Base-by-base conservation (phyloP, 2,113 vertebrate species). In the Triplophysa dalaica region DNA sequence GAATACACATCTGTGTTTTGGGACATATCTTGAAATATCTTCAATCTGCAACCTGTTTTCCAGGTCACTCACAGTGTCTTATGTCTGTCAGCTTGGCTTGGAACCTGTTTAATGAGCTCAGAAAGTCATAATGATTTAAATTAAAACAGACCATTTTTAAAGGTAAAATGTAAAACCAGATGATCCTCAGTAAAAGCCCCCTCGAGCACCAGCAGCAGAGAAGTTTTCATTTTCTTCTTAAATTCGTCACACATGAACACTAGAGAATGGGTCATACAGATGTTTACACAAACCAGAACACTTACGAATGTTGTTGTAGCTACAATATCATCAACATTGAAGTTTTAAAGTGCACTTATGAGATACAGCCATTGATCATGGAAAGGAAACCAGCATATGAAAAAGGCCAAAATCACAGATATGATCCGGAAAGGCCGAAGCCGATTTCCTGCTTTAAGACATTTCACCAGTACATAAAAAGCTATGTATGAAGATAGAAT, bases 191-290 rank as follows among this genome's bases (percentile, higher is more conserved):
- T 10, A 38, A 72, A 72, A 1, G 69, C 69, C 11, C 26, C 8
- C 68, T 70, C 68, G 45, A 93, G 62, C 19, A 89, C 85, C 1
- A 82, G 33, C 45, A 86, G 82, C 12, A 93, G 11, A 29, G 91
- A 92, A 50, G 76, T 56, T 48, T 73, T 82, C 7, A 88, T 69
- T 63, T 83, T 88, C 41, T 61, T 85, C 54, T 80, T 84, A 70
- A 89, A 90, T 50, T 91, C 86, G 0, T 87, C 77, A 21, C 91
- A 90, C 82, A 91, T 86, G 82, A 89, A 89, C 8, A 91, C 86
- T 92, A 89, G 52, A 92, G 91, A 1, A 91, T 85, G 13, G 90
- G 90, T 81, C 65, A 92, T 84, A 82, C 91, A 89, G 84, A 90
- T 92, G 86, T 92, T 91, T 1, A 87, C 8, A 58, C 83, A 86